These are phyloP conservation scores for Diarsia brunnea DNA, from an alignment of 2,888 invertebrate species.

Conservation along the genomic window DNA sequence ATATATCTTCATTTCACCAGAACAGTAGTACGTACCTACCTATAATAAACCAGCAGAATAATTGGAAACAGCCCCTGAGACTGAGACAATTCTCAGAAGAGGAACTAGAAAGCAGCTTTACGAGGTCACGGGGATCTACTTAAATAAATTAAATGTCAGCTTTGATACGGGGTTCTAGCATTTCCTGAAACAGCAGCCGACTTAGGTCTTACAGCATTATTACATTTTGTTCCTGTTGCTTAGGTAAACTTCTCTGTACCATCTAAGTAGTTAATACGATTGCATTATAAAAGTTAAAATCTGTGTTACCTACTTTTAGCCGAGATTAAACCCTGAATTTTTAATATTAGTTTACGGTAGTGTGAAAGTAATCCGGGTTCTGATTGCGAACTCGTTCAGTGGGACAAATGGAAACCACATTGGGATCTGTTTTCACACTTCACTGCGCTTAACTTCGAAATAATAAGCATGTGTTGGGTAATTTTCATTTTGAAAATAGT, in stretches of 20 bases:
- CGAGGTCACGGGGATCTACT: not conserved
- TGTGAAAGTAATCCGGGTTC: constrained; percentile 31
- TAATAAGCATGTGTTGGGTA: not conserved
- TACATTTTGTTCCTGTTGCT: not conserved
- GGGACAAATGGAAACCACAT: constrained; percentile 39
- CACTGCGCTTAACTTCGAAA: not conserved
- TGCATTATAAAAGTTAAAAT: constrained; percentile 43
- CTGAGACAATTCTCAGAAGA: not conserved
- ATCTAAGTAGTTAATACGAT: constrained; percentile 22
- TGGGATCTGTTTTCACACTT: constrained; percentile 31
- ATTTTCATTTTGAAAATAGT: not conserved
- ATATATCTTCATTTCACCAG: not conserved
- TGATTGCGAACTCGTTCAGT: constrained; percentile 47
- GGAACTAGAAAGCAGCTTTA: not conserved
- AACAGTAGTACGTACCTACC: not conserved
- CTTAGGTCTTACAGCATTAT: not conserved
- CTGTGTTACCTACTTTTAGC: constrained; percentile 8
- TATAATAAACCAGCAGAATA: not conserved
- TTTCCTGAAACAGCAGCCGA: not conserved
- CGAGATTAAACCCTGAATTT: constrained; percentile 60
- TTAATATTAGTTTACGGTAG: constrained; percentile 53
- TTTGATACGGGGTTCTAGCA: not conserved
- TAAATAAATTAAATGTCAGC: constrained; percentile 7
- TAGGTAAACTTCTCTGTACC: constrained; percentile 1
- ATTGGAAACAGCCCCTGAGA: not conserved